Evolutionary conservation across 2,888 invertebrate genomes (phyloP).

Genomic region (Drosophila mercatorum): DNA sequence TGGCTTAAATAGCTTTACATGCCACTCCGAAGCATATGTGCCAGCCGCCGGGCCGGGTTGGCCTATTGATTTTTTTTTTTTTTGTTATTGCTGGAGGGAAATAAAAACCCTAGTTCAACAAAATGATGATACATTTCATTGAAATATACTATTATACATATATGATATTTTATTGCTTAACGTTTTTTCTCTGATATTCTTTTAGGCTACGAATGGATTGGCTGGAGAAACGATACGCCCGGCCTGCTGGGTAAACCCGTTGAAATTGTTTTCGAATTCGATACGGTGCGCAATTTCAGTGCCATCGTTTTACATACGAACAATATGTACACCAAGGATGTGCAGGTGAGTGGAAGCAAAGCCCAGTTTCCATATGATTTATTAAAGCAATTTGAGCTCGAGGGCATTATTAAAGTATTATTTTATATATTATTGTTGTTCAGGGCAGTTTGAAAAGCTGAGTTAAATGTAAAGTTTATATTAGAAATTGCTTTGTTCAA

Average conservation of each 20-base stretch:
- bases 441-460: too few species aligned
- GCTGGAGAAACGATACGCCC: constrained; percentile 90
- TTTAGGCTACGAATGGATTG: constrained; percentile 93
- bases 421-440: not conserved
- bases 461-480: not conserved
- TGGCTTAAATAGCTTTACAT: constrained; percentile 75
- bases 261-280: constrained; percentile 92
- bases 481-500: not conserved
- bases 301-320: constrained; percentile 90
- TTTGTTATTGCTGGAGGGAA: not conserved
- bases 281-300: constrained; percentile 90
- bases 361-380: constrained; percentile 19
- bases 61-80: constrained; percentile 36
- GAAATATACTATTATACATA: constrained; percentile 34
- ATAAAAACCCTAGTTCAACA: constrained; percentile 16
- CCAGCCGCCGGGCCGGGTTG: constrained; percentile 37
- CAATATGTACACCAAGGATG: constrained; percentile 91
- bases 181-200: constrained; percentile 69
- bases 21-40: constrained; percentile 45
- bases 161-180: constrained; percentile 25
- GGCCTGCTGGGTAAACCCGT: constrained; percentile 88
- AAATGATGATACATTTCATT: constrained; percentile 43
- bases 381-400: constrained; percentile 4
- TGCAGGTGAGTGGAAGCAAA: constrained; percentile 86
- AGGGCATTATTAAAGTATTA: not conserved